Percentiles rank a stretch among this genome's conserved stretches.
phyloP scores from a whole-genome alignment of 2,113 vertebrate genomes.

The Cyprinodon tularosa region DNA sequence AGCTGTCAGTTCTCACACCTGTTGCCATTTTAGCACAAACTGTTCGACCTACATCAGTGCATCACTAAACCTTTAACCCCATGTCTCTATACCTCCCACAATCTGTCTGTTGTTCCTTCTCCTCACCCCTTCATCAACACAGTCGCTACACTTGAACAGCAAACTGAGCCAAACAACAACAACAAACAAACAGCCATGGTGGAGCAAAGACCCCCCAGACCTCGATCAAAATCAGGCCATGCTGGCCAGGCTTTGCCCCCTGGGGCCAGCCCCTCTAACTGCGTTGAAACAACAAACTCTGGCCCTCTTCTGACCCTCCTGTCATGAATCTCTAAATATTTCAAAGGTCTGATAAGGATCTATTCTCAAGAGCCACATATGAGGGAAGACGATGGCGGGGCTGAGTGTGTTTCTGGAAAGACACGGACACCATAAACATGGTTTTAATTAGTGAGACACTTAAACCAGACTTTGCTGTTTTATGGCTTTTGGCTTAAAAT shows the following conservation, averaged over 20 bases:
- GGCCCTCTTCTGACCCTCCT: slow-evolving; percentile 47
- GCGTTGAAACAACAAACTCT: slow-evolving; percentile 70
- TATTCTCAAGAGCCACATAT: slow-evolving; percentile 39
- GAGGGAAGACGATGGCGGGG: slow-evolving; percentile 41
- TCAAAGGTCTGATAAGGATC: slow-evolving; percentile 58
- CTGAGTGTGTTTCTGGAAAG: slow-evolving; percentile 22
- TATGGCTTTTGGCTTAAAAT: slow-evolving; percentile 46
- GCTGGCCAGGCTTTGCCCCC: slow-evolving; percentile 60
- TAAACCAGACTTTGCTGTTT: slow-evolving; percentile 46
- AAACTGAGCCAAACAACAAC: slow-evolving; percentile 71
- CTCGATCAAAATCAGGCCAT: slow-evolving; percentile 54
- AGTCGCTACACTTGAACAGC: slow-evolving; percentile 60
- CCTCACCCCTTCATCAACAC: slow-evolving; percentile 50
- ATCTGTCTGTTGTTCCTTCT: slow-evolving; percentile 65
- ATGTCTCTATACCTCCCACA: slow-evolving; percentile 65
- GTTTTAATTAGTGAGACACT: slow-evolving; percentile 58
- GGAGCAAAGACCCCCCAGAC: slow-evolving; percentile 64
- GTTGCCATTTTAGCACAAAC: slow-evolving; percentile 10
- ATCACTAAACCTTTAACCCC: slow-evolving; percentile 57
- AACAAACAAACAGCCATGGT: slow-evolving; percentile 30
- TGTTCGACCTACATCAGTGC: slow-evolving; percentile 54
- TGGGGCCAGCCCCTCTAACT: slow-evolving; percentile 49
- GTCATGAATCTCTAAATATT: slow-evolving; percentile 57
- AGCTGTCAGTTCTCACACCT: slow-evolving; percentile 55
- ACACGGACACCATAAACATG: slow-evolving; percentile 42